Base-by-base conservation (phyloP, 37 sponge, comb jelly and placozoan species). In the Tethya wilhelma region DNA sequence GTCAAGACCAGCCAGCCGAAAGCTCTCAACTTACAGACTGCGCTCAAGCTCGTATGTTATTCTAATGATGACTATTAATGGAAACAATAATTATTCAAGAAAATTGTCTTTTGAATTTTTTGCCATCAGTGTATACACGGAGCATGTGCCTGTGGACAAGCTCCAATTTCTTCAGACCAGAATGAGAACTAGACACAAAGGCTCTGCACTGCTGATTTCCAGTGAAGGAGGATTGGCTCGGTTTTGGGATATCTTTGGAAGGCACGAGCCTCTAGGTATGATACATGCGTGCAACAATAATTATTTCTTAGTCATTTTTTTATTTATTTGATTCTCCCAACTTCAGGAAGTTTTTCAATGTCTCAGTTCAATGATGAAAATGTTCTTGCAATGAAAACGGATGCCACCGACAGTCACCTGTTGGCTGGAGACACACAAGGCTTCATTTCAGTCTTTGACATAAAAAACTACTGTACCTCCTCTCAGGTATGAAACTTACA, bases 401-500 rank as follows among this genome's bases (percentile, higher is more conserved):
- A 98, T 68, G 64, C 79, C 28, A 14, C 63, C 41, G 90, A 93
- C 78, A 39, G 65, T 0, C n/a, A 67, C 8, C 87, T 98, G 44
- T 23, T 98, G 31, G 88, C 87, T 53, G 98, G 98, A 68, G 98
- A 98, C 76, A 98, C 96, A 36, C 84, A 79, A 32, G 98, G 98
- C 0, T 44, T 36, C 43, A 90, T 98, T 43, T 38, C 87, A 1
- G 57, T 98, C n/a, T 98, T 88, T 74, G 84, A 93, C 43, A 88
- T 98, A 67, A 37, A 42, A 9, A 30, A 79, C 71, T 93, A 82
- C 73, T 69, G 77, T 57, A 81, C 29, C 56, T 0, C 40, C 26
- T 38, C 63, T 23, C 67, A 67, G 32, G 64, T 40, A 74, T 4
- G 22, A 8, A 9, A 7, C 38, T 7, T 9, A 6, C 12, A 62